Evolutionary conservation across 2,888 invertebrate species (phyloP).

Genomic region (Metalampra italica): DNA sequence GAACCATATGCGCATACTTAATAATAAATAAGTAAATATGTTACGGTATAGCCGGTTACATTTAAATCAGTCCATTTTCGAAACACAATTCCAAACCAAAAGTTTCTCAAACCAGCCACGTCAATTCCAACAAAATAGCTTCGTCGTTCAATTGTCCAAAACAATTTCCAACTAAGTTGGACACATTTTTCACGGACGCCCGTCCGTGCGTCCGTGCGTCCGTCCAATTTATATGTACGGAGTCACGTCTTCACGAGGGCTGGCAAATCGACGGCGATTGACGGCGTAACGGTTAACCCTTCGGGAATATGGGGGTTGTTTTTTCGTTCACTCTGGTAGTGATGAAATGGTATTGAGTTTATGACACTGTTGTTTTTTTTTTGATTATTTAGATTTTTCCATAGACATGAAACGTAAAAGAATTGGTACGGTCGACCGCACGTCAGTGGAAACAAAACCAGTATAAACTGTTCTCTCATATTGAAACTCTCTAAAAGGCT

Average conservation of each 20-base stretch:
- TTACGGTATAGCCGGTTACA: neutral
- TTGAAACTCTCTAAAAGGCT: too few species aligned
- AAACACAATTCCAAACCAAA: neutral
- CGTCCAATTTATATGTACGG: slow-evolving; percentile 5
- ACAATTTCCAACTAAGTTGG: slow-evolving; percentile 8
- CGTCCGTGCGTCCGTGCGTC: slow-evolving; percentile 1
- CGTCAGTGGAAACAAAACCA: too few species aligned
- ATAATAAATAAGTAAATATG: too few species aligned
- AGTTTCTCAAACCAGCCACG: neutral
- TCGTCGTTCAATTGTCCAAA: neutral
- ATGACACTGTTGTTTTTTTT: too few species aligned
- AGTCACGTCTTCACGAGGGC: slow-evolving; percentile 5
- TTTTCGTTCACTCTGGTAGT: too few species aligned
- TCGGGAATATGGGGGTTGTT: neutral
- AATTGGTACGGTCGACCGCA: too few species aligned
- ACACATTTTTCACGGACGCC: slow-evolving; percentile 1
- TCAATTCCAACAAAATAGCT: neutral
- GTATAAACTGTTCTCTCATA: too few species aligned
- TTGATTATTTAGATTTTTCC: too few species aligned
- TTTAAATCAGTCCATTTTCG: too few species aligned
- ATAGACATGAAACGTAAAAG: too few species aligned
- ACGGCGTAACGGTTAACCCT: slow-evolving; percentile 3
- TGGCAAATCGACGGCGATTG: slow-evolving; percentile 5
- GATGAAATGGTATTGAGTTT: too few species aligned
- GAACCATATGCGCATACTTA: too few species aligned